Percentiles rank a stretch among this genome's conserved stretches.
Conservation (phyloP, 1,140 invertebrate species). For the Ridgeia piscesae region DNA sequence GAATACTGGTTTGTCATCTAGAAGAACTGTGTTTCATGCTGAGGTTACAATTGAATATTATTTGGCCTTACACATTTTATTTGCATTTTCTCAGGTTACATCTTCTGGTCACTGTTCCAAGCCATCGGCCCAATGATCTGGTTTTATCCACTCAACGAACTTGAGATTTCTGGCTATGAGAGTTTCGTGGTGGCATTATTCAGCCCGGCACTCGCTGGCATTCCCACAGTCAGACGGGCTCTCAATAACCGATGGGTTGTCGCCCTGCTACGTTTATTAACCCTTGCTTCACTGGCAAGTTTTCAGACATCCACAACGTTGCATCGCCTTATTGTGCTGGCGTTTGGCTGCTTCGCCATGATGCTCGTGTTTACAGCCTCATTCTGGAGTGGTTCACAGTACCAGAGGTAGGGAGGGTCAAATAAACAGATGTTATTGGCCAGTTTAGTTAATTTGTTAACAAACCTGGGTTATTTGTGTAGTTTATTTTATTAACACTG, state of each 20-base stretch:
- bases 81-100: constrained; percentile 47
- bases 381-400: constrained; percentile 43
- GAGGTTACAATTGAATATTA: too few species aligned
- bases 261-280: constrained; percentile 40
- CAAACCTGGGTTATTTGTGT: too few species aligned
- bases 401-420: constrained; percentile 37
- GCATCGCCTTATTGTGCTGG: constrained; percentile 43
- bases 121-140: constrained; percentile 57
- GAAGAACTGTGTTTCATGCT: too few species aligned
- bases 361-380: constrained; percentile 46
- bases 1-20: too few species aligned
- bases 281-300: constrained; percentile 44
- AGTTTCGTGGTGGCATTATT: constrained; percentile 49
- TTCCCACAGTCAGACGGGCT: constrained; percentile 37
- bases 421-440: too few species aligned
- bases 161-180: constrained; percentile 59
- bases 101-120: constrained; percentile 58
- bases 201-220: constrained; percentile 44
- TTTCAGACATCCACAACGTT: constrained; percentile 53
- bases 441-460: not conserved
- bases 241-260: constrained; percentile 43
- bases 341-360: constrained; percentile 38
- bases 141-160: constrained; percentile 58
- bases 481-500: too few species aligned
- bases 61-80: not conserved